These are phyloP conservation scores for Nasonia vitripennis DNA, from an alignment of 1,140 invertebrate species.

Conservation along the genomic window DNA sequence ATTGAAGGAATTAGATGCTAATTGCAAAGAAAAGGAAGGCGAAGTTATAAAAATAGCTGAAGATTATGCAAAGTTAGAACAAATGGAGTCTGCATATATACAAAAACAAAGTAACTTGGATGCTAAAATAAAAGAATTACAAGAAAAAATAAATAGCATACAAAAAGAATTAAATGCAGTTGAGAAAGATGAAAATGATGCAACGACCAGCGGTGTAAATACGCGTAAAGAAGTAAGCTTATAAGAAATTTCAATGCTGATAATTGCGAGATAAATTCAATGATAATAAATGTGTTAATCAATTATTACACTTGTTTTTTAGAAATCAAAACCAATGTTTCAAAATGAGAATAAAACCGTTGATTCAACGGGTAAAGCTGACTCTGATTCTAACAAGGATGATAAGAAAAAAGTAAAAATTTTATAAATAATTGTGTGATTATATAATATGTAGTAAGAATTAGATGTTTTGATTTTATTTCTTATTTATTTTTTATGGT, in stretches of 20 bases:
- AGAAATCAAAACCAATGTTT: not conserved
- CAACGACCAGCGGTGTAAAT: not conserved
- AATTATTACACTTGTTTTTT: not conserved
- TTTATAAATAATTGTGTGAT: not conserved
- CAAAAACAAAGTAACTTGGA: constrained; percentile 15
- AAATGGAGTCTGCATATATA: not conserved
- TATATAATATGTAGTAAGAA: not conserved
- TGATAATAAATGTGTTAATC: not conserved
- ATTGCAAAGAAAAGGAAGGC: not conserved
- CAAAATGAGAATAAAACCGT: not conserved
- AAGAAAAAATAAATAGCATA: constrained; percentile 13
- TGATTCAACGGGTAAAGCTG: not conserved
- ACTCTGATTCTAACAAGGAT: not conserved
- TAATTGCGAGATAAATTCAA: not conserved
- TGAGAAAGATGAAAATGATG: not conserved
- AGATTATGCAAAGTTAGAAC: not conserved
- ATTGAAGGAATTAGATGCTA: not conserved
- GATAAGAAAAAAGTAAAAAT: not conserved
- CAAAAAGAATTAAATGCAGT: constrained; percentile 23
- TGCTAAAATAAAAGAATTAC: constrained; percentile 33
- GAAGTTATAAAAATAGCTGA: constrained; percentile 7
- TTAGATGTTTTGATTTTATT: not conserved
- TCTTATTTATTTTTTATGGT: constrained; percentile 9
- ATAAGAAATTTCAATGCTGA: not conserved
- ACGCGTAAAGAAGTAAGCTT: not conserved